Percentiles rank a stretch among this genome's conserved stretches.
These are phyloP conservation scores for Propithecus perrieri DNA, from an alignment of 2,797 vertebrate species.

Conservation along the genomic window DNA sequence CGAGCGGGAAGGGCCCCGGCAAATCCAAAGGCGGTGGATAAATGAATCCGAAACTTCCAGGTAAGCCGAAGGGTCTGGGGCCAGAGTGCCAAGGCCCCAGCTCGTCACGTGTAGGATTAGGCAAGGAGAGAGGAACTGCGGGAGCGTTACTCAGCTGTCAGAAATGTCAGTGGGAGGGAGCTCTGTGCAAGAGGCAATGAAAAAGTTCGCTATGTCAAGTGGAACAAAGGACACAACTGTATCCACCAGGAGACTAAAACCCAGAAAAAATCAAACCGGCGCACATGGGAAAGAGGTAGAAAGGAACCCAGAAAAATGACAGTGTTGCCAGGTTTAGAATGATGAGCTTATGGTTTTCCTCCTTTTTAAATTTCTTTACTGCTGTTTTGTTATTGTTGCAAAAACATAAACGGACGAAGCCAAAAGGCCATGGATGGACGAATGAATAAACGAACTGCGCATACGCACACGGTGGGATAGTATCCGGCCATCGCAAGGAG, in stretches of 20 bases:
- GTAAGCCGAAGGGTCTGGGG: background rate
- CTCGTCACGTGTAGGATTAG: rapidly evolving
- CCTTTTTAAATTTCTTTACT: background rate
- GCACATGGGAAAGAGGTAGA: background rate
- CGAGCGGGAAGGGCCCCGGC: background rate
- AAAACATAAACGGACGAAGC: background rate
- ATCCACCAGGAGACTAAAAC: background rate
- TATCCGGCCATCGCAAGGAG: background rate
- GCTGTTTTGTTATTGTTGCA: background rate
- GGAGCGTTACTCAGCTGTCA: background rate
- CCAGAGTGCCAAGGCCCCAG: background rate
- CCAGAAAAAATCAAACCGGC: background rate
- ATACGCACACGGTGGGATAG: rapidly evolving
- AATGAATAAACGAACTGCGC: rapidly evolving
- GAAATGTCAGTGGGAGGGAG: background rate
- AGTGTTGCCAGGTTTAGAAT: rapidly evolving
- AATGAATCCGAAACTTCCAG: background rate
- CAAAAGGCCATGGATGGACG: rapidly evolving
- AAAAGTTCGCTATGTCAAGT: background rate
- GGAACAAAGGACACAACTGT: background rate
- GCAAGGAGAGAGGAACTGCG: background rate
- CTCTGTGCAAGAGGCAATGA: background rate
- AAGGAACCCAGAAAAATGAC: background rate
- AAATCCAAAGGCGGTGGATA: rapidly evolving
- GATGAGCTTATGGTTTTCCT: background rate